Base-by-base conservation (phyloP, 53 echinoderm and acorn worm species). In the Apostichopus leukothele region DNA sequence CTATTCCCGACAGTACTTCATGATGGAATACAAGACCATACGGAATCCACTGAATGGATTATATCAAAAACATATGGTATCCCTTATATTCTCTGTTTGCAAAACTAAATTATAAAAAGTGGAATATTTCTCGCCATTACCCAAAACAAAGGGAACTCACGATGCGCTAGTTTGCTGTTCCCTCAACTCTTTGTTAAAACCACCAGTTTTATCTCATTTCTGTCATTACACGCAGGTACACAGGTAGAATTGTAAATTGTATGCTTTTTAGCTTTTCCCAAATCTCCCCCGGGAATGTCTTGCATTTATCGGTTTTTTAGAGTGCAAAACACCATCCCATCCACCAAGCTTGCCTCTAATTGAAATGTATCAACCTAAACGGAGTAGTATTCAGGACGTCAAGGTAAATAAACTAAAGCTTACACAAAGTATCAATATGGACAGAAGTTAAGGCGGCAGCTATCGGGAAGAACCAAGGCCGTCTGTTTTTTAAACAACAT, bases 181-280 rank as follows among this genome's bases (percentile, higher is more conserved):
- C 61, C 10, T 61, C 13, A 9, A 9, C 10, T 61, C 61, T 61
- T 61, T 61, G 61, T 61, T 13, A 63, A 63, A 63, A 63, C 11
- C 63, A 71, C 71, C n/a, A 71, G 71, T 71, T 71, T 13, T 71
- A 13, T 71, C 20, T 71, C 71, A 14, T 13, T 18, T 71, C 16
- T 63, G 63, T 7, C 63, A 63, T 63, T 63, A 39, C 39, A 71
- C 71, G 71, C 18, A 71, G 52, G 39, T 22, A 53, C 57, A 54
- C 55, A 54, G 54, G 55, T 54, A 81, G 55, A 52, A 14, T 81
- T 21, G 21, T 20, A 55, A 53, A 81, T 18, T 53, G 21, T 52
- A 81, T 81, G 81, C 81, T 81, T 81, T 71, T 81, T 81, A 81
- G 81, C 81, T 81, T 81, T 81, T 59, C 60, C 7, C 9, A 77